These are phyloP conservation scores for Nemoura dubitans DNA, from an alignment of 2,888 invertebrate species.

Conservation along the genomic window DNA sequence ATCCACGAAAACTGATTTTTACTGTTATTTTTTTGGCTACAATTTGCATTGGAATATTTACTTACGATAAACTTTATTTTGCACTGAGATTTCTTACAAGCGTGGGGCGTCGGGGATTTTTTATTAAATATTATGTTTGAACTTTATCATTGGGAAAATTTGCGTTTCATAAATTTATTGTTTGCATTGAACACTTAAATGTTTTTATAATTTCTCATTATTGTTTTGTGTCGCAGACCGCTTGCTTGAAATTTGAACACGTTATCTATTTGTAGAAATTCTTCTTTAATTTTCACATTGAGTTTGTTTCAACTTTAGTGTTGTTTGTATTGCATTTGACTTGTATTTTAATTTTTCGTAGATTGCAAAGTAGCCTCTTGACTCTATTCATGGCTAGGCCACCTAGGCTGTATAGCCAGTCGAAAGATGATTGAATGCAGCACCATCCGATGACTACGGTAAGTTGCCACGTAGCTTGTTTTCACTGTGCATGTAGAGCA, in stretches of 20 bases:
- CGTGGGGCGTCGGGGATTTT: neutral
- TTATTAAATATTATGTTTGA: neutral
- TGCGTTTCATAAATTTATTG: neutral
- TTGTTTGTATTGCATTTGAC: neutral
- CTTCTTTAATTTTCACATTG: neutral
- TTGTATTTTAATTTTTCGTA: constrained; percentile 16
- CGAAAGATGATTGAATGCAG: neutral
- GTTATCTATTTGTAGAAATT: neutral
- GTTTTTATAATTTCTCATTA: neutral
- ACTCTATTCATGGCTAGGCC: constrained; percentile 16
- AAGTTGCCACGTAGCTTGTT: neutral
- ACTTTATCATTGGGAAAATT: neutral
- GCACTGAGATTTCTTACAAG: neutral
- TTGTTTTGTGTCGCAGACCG: neutral
- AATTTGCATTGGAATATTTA: neutral
- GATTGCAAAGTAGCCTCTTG: constrained; percentile 37
- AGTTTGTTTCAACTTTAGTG: neutral
- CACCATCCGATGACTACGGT: neutral
- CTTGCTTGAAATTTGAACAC: neutral
- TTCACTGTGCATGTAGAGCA: neutral
- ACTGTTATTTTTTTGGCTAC: neutral
- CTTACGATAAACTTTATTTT: neutral
- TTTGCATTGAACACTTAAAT: neutral
- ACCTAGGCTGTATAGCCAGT: neutral
- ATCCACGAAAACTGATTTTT: neutral